phyloP scores from a whole-genome alignment of 2,113 vertebrate species.

The Vombatus ursinus region DNA sequence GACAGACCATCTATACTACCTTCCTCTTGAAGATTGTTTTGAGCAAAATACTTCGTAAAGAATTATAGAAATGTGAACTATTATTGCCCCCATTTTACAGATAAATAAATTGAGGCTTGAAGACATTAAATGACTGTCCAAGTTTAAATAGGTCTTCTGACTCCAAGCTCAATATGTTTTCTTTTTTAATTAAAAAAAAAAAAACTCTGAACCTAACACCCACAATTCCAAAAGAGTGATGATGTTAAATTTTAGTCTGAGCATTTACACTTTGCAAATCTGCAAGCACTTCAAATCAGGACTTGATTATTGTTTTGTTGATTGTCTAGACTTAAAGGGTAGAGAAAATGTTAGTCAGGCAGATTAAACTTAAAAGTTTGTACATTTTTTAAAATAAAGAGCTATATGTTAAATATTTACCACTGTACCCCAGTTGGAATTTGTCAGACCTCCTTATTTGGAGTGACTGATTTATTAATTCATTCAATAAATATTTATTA shows the following conservation, averaged over 20 bases:
- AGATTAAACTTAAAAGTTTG: not conserved
- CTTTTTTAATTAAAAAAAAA: not conserved
- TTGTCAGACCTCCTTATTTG: not conserved
- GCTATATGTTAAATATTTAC: not conserved
- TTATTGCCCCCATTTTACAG: not conserved
- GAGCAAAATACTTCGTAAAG: not conserved
- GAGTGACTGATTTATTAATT: not conserved
- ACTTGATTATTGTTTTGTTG: not conserved
- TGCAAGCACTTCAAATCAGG: not conserved
- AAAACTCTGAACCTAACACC: not conserved
- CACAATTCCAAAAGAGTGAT: too few relatives aligned
- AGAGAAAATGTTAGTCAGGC: not conserved
- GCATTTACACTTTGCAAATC: not conserved
- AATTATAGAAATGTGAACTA: not conserved
- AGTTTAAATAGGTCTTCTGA: not conserved
- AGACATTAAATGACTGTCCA: not conserved
- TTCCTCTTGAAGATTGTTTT: not conserved
- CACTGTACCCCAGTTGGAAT: not conserved
- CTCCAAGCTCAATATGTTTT: not conserved
- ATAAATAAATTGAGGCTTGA: not conserved
- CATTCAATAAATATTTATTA: not conserved
- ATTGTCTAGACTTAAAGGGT: not conserved
- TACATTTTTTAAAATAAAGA: not conserved
- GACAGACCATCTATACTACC: not conserved
- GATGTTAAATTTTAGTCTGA: not conserved